Base-by-base conservation (phyloP, 2,888 invertebrate species). In the Archaeoteleia sp. region DNA sequence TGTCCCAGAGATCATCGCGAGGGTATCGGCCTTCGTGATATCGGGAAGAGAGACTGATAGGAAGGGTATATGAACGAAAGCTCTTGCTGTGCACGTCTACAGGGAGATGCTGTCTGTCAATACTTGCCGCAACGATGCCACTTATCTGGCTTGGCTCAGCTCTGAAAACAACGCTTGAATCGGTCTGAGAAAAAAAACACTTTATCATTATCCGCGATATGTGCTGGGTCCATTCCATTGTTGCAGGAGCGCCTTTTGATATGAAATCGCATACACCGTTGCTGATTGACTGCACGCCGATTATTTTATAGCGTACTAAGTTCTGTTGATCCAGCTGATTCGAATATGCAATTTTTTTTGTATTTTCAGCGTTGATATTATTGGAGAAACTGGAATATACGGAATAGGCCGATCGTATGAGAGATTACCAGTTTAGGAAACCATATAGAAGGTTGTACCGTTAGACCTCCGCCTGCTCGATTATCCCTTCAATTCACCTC, bases 1-100 rank as follows among this genome's bases (percentile, higher is more conserved):
- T 84, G 84, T 84, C 82, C 83, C 76, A 83, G 82, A 83, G 83
- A 82, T 82, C 57, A 61, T 78, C 76, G 76, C 72, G 83, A 83
- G 84, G 84, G 82, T 84, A 84, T 84, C 83, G 78, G 83, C 78
- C 82, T 77, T 75, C 77, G 67, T 73, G 82, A 80, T 84, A 84
- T 81, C 78, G 53, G 67, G 54, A 48, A 42, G 53, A 39, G 58
- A 39, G 40, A 30, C 53, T 45, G 70, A 51, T 68, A 63, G 68
- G 32, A 53, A 67, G 70, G 53, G 60, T 70, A 63, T 48, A 67
- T 42, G 57, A 55, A 73, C 63, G 68, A 72, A 71, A 65, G 62
- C 71, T 69, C 60, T 57, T 48, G 63, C 67, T 34, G 61, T 25
- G 42, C 67, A 46, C 57, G 58, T 66, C 49, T 46, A 45, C 48